Evolutionary conservation across 2,797 vertebrate species (phyloP).

Genomic region (Tragopan temminckii): DNA sequence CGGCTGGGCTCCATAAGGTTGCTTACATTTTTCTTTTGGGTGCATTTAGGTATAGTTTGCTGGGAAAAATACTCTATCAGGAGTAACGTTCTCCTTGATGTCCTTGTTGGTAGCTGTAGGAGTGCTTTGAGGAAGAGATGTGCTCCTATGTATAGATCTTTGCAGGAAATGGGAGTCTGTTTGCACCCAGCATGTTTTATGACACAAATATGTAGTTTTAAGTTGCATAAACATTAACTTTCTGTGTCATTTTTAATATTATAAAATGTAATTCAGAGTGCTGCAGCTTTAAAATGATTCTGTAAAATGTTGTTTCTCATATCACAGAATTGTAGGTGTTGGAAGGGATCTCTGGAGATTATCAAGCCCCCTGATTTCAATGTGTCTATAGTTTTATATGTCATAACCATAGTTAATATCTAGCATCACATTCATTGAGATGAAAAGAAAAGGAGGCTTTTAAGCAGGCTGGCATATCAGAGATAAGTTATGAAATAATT

Average conservation of each 20-base stretch:
- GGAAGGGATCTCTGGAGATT: no score
- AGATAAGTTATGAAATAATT: constrained; percentile 32
- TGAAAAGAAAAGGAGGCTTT: background rate
- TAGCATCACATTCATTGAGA: background rate
- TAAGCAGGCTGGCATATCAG: constrained; percentile 6
- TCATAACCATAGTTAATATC: background rate
- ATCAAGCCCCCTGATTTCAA: no score
- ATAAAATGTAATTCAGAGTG: background rate
- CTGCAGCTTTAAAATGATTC: background rate
- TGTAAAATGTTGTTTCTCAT: background rate
- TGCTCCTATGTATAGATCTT: constrained; percentile 2
- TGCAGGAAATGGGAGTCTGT: background rate
- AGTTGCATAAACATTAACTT: background rate
- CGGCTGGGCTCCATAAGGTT: rapidly evolving
- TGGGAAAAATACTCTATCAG: background rate
- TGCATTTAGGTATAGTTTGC: background rate
- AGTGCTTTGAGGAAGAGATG: background rate
- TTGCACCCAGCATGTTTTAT: background rate
- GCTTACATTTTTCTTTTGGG: background rate
- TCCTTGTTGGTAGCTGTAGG: background rate
- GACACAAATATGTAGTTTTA: background rate
- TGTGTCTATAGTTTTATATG: background rate
- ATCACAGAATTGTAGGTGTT: no score
- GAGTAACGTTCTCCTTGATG: background rate
- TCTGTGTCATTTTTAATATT: background rate